Base-by-base conservation (phyloP, 2,113 vertebrate genomes). In the Tetrao urogallus region DNA sequence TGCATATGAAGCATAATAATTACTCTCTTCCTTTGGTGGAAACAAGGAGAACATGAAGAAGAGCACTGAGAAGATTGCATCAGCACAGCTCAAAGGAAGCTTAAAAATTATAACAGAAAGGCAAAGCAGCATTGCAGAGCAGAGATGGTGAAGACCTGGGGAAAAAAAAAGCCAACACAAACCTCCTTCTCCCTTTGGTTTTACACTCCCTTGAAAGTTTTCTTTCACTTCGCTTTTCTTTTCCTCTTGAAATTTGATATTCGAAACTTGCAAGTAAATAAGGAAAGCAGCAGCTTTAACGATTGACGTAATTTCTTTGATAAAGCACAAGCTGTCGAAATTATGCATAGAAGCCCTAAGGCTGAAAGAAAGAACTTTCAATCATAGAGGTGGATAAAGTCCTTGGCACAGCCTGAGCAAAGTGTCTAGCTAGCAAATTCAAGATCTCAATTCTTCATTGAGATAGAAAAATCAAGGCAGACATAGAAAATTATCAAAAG, bases 291-390 rank as follows among this genome's bases (percentile, higher is more conserved):
- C 48, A 43, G 32, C 94, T 97, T 93, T 95, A 92, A 93, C 96
- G 95, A 97, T 45, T 93, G 93, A 95, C 93, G 93, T 50, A 87
- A 85, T 96, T 94, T 95, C 79, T 97, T 93, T 96, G 86, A 95
- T 97, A 95, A 96, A 95, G 77, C 93, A 52, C 86, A 95, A 90
- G 24, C 94, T 97, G 96, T 97, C 85, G 94, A 86, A 97, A 95
- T 96, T 90, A 92, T 67, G 89, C 36, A 50, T 10, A 83, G 89
- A 96, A 95, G 52, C 86, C 93, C 88, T 89, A 79, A 93, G 91
- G 92, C 93, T 95, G 56, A 84, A 94, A 86, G 74, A 90, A 95
- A 61, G 85, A 79, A 80, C 75, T 95, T 96, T 95, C 96, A 78
- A 86, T 91, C 92, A 88, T 71, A 45, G 64, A 67, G 76, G 92